Conservation (phyloP, 2,113 vertebrate species). For the Cnemophilus loriae region DNA sequence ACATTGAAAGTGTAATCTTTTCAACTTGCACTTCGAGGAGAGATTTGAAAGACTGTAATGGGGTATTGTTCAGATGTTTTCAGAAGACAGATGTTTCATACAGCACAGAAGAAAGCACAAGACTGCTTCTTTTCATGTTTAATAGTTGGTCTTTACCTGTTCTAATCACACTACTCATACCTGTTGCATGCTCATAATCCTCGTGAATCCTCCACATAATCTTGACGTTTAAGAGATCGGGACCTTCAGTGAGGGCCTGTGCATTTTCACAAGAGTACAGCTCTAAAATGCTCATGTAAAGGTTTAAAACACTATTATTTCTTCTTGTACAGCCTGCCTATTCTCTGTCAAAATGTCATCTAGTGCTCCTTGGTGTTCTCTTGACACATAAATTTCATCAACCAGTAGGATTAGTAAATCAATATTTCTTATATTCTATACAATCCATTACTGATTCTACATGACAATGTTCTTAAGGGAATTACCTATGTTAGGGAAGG, state of each 20-base stretch:
- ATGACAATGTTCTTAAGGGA: not conserved
- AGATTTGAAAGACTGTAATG: not conserved
- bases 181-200: not conserved
- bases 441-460: not conserved
- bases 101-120: not conserved
- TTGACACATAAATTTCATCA: not conserved
- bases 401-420: not conserved
- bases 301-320: not conserved
- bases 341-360: not conserved
- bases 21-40: not conserved
- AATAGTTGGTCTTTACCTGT: not conserved
- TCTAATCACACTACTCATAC: not conserved
- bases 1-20: not conserved
- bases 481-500: not conserved
- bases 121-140: not conserved
- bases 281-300: not conserved
- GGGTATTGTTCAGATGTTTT: not conserved
- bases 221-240: not conserved
- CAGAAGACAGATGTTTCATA: fast-evolving
- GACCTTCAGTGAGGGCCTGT: not conserved
- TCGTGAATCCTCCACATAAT: not conserved
- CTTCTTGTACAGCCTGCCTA: not conserved
- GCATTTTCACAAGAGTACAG: not conserved
- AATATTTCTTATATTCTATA: not conserved
- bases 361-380: not conserved